Evolutionary conservation across 2,888 invertebrate species (phyloP).

Genomic region (Dynastes tityus): DNA sequence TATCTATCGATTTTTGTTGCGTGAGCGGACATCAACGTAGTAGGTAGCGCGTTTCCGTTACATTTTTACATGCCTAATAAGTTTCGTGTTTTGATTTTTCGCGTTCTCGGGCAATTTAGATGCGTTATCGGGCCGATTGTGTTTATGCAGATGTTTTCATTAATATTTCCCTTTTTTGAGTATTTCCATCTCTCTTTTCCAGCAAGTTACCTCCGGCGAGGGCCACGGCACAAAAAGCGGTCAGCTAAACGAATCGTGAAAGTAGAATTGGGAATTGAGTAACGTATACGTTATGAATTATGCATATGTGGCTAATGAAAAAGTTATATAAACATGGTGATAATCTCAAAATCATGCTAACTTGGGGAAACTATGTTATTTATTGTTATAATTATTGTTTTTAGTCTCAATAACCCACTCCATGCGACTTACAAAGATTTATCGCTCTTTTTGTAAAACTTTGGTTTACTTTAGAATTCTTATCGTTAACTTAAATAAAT

Average conservation of each 20-base stretch:
- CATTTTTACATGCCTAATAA: slow-evolving; percentile 35
- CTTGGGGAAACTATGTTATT: too few relatives aligned
- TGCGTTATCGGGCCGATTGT: slow-evolving; percentile 38
- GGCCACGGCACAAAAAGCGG: background rate
- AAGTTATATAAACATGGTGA: too few relatives aligned
- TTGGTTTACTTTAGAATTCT: too few relatives aligned
- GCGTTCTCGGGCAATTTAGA: slow-evolving; percentile 37
- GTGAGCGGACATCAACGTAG: background rate
- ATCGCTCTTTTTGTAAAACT: too few relatives aligned
- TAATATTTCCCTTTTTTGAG: slow-evolving; percentile 22
- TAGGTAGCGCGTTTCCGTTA: slow-evolving; percentile 9
- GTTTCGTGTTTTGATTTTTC: slow-evolving; percentile 41
- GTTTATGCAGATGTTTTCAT: slow-evolving; percentile 45
- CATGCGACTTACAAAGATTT: too few relatives aligned
- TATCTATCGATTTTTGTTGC: slow-evolving; percentile 32
- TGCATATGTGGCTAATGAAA: too few relatives aligned
- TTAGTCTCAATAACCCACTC: too few relatives aligned
- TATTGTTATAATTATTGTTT: too few relatives aligned
- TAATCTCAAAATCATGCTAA: too few relatives aligned
- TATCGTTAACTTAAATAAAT: too few relatives aligned
- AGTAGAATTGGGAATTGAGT: background rate
- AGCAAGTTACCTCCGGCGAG: background rate
- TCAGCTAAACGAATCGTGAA: background rate
- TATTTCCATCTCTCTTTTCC: background rate
- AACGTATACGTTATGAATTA: too few relatives aligned